Percentiles rank a stretch among this genome's conserved stretches.
Conservation (phyloP, 2,797 vertebrate species). For the Chaetophractus vellerosus region DNA sequence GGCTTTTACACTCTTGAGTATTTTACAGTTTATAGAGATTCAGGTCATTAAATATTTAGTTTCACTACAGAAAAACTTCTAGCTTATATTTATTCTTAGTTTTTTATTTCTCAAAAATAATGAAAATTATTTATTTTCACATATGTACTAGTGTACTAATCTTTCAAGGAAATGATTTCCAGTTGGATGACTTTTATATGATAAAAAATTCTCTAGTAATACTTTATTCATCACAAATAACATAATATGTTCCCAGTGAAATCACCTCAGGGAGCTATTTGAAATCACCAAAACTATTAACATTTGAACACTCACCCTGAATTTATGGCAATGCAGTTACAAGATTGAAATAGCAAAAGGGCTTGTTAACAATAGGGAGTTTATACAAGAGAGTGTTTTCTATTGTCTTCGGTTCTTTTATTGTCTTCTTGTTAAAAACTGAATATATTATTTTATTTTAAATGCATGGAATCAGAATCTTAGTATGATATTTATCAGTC, state of each 20-base stretch:
- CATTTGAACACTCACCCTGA: background rate
- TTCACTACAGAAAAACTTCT: background rate
- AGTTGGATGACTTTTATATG: slow-evolving; percentile 53
- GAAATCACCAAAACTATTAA: slow-evolving; percentile 58
- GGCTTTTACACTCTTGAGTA: background rate
- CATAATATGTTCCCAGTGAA: slow-evolving; percentile 25
- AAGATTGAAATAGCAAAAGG: slow-evolving; percentile 42
- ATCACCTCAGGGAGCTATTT: slow-evolving; percentile 47
- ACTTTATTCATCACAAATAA: slow-evolving; percentile 67
- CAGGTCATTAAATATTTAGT: slow-evolving; percentile 43
- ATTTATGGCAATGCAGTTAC: slow-evolving; percentile 56
- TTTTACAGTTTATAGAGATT: background rate
- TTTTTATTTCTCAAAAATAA: slow-evolving; percentile 24
- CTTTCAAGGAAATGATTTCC: slow-evolving; percentile 64
- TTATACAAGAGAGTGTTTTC: slow-evolving; percentile 4
- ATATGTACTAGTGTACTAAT: background rate
- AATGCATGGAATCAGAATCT: background rate
- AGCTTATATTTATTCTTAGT: background rate
- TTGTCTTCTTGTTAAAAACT: background rate
- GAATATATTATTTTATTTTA: slow-evolving; percentile 48
- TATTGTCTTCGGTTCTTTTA: slow-evolving; percentile 27
- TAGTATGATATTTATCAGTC: background rate
- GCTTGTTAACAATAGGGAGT: slow-evolving; percentile 12
- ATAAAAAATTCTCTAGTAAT: slow-evolving; percentile 62
- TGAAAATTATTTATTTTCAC: slow-evolving; percentile 57